These are phyloP conservation scores for Apeira syringaria DNA, from an alignment of 2,888 invertebrate genomes.

Conservation along the genomic window DNA sequence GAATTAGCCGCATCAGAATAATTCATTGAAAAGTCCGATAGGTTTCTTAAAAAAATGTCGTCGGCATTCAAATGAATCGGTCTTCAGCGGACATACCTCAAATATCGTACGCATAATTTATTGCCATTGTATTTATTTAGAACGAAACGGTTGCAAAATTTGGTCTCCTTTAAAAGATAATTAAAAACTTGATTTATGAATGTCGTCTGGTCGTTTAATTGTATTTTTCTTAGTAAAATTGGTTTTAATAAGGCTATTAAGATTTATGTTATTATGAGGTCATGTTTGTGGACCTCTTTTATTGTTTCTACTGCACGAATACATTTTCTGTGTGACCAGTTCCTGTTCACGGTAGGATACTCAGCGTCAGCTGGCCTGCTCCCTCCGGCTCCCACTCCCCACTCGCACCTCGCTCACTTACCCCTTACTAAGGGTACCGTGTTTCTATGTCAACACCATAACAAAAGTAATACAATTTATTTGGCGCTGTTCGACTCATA, in stretches of 20 bases:
- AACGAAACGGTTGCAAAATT: constrained; percentile 47
- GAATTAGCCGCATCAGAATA: constrained; percentile 49
- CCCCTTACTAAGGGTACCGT: constrained; percentile 64
- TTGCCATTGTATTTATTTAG: constrained; percentile 60
- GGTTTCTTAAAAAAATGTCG: constrained; percentile 61
- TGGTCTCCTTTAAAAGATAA: constrained; percentile 38
- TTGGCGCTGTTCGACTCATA: constrained; percentile 1
- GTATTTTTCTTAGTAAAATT: constrained; percentile 35
- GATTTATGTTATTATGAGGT: constrained; percentile 20
- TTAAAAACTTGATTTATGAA: constrained; percentile 57
- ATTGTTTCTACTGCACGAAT: constrained; percentile 36
- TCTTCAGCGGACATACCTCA: constrained; percentile 55
- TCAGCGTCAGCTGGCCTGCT: constrained; percentile 54
- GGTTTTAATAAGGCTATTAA: constrained; percentile 29
- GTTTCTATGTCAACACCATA: constrained; percentile 66
- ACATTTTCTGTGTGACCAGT: constrained; percentile 54
- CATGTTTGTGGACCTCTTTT: constrained; percentile 23
- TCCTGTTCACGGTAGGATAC: constrained; percentile 45
- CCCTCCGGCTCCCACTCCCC: constrained; percentile 53
- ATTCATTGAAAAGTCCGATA: constrained; percentile 41
- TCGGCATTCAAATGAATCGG: constrained; percentile 65
- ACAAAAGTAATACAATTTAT: constrained; percentile 32
- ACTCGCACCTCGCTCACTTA: constrained; percentile 46
- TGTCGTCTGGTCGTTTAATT: constrained; percentile 32
- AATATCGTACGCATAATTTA: constrained; percentile 71